Percentiles rank a stretch among this genome's conserved stretches.
Evolutionary conservation across 2,888 invertebrate species (phyloP).

Genomic region (Colletes collaris): DNA sequence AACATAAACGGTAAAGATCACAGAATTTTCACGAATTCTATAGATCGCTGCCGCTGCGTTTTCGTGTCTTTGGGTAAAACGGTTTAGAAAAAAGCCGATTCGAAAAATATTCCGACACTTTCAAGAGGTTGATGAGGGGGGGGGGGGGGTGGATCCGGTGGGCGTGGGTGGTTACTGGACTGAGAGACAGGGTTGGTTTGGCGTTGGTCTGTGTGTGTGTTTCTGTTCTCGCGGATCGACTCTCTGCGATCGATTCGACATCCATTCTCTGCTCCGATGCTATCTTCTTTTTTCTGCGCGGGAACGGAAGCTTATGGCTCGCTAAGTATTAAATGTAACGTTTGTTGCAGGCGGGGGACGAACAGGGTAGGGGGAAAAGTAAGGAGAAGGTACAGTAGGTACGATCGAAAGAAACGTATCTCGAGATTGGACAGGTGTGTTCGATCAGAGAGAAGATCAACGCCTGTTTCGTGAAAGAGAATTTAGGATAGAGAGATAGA

Average conservation of each 20-base stretch:
- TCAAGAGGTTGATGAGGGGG: conserved; percentile 25
- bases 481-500: conserved; percentile 26
- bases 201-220: not conserved
- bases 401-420: conserved; percentile 55
- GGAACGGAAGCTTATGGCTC: conserved; percentile 53
- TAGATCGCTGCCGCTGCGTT: not conserved
- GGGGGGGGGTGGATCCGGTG: not conserved
- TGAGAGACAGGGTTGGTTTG: conserved; percentile 1
- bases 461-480: conserved; percentile 43
- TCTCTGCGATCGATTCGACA: conserved; percentile 42
- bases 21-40: conserved; percentile 68
- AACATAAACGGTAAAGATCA: conserved; percentile 68
- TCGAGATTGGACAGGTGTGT: conserved; percentile 51
- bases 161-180: conserved; percentile 8
- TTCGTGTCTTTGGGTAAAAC: conserved; percentile 38
- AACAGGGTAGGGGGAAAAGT: conserved; percentile 29
- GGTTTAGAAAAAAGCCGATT: conserved; percentile 58
- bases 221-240: conserved; percentile 18
- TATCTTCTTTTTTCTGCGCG: conserved; percentile 18
- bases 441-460: conserved; percentile 45
- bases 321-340: conserved; percentile 49
- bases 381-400: conserved; percentile 29
- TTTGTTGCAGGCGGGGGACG: conserved; percentile 18
- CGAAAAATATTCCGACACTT: conserved; percentile 65
- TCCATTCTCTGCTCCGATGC: conserved; percentile 19